These are phyloP conservation scores for Diabrotica balteata DNA, from an alignment of 2,888 invertebrate species.

Conservation along the genomic window DNA sequence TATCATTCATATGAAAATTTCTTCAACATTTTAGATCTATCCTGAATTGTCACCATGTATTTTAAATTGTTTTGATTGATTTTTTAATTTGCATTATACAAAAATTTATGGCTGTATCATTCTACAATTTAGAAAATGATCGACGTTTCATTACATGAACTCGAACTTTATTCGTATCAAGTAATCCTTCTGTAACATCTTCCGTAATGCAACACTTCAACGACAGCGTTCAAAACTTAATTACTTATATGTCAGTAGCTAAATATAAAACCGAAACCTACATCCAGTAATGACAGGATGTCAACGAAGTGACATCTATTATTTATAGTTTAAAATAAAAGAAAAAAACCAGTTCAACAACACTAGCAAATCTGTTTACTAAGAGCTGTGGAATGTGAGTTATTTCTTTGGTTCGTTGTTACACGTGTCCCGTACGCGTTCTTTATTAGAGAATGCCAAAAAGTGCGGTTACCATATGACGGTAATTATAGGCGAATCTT, in stretches of 20 bases:
- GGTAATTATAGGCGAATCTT: neutral
- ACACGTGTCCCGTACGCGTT: constrained; percentile 17
- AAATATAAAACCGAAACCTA: constrained; percentile 6
- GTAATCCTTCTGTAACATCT: neutral
- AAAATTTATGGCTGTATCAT: no score
- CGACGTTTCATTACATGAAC: no score
- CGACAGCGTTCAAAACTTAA: neutral
- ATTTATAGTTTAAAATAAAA: constrained; percentile 20
- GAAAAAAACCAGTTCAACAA: constrained; percentile 8
- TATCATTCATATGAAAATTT: no score
- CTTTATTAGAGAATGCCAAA: constrained; percentile 15
- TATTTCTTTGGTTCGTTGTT: constrained; percentile 9
- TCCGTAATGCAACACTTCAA: constrained; percentile 6
- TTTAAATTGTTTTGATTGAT: no score
- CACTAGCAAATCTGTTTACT: constrained; percentile 4
- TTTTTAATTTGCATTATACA: no score
- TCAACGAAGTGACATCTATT: constrained; percentile 16
- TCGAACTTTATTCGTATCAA: no score
- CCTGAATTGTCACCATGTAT: no score
- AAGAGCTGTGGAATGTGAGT: constrained; percentile 14
- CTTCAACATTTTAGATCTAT: no score
- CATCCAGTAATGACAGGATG: constrained; percentile 18
- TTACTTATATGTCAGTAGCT: constrained; percentile 4
- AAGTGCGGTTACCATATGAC: neutral
- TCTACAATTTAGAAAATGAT: no score